Evolutionary conservation across 2,797 vertebrate genomes (phyloP), one percentile per base, ranked within the genome.

Genomic region (Pristis pectinata): DNA sequence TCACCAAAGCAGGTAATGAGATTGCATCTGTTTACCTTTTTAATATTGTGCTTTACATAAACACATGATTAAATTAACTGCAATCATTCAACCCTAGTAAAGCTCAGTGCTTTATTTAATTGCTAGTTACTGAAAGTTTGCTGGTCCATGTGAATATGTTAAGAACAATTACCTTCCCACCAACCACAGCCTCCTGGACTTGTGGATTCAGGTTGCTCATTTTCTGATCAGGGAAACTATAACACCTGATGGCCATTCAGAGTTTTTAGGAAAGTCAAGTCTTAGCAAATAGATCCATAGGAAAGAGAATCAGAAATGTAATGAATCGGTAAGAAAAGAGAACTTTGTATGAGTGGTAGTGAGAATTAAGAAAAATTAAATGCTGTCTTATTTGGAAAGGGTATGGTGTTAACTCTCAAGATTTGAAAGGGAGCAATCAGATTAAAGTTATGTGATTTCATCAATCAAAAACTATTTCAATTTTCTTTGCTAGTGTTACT

Each of bases 381-480:
- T 67, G 64, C 64, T 67, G 64, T 2, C 67, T 67, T 67, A 67
- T 13, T 49, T 49, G 49, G 64, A 67, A 67, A 2, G 17, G 67
- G 11, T 64, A 24, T 64, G 6, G 44, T 34, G 27, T 7, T 24
- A 53, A 41, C 22, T 27, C 64, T 64, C n/a, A 41, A 22, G 10
- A 5, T 24, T 44, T 67, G n/a, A 67, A 67, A 24, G 61, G 37
- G 24, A 44, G 44, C 11, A 13, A 92, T 59, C 49, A 64, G 9
- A 67, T 41, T 19, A 61, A 92, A 41, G 24, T 19, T 7, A 92
- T 41, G 2, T 24, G 9, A 17, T 59, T 92, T 85, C 17, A 49
- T 56, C 61, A 24, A 70, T 93, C 89, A 93, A 93, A 91, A 7
- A 24, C 56, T 92, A 92, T 34, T 92, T 56, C 34, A 92, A 22